Evolutionary conservation across 1,140 invertebrate species (phyloP), one percentile per base, ranked within the genome.

Genomic region (Dryas iulia): DNA sequence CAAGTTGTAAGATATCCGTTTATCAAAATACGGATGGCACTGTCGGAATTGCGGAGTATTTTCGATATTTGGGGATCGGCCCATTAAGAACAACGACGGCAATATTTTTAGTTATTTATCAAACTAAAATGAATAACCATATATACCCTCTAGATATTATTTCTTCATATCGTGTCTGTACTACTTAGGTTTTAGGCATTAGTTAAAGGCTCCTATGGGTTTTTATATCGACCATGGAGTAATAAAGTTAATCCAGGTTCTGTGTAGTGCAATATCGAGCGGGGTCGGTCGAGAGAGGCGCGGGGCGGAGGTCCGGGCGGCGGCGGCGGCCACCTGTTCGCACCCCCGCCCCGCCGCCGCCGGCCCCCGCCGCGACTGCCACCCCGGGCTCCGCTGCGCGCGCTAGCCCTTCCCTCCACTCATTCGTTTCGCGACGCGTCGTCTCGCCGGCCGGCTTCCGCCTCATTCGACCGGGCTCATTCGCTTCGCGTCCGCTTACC

Each of bases 171-270:
- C 14, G 14, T 6, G 1, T 2, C 18, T 18, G 18, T 21, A 21
- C 18, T 39, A 79, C 75, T 59, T 53, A 47, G 63, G 8, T 56
- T 57, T 54, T 64, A 24, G 57, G 64, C 64, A 25, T 66, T 58
- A 35, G 12, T n/a, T 53, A 26, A 21, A 26, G 26, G 53, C 62
- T 21, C 73, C 63, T 74, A 79, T 61, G 73, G 78, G 74, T 79
- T 85, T 83, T 83, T 78, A 78, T 84, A 78, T 83, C 73, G 78
- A 74, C 63, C 71, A 82, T 73, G 71, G 66, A 74, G 83, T 84
- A 87, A 87, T 89, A 87, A 87, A 87, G 79, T 87, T 86, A 86
- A 87, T 87, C 81, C 85, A 86, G 85, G 83, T 82, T 78, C 77
- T 81, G 78, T 82, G 83, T 84, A 86, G 81, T 81, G 79, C 81